Evolutionary conservation across 2,113 vertebrate genomes (phyloP).

Genomic region (Psilopsiagon aurifrons): DNA sequence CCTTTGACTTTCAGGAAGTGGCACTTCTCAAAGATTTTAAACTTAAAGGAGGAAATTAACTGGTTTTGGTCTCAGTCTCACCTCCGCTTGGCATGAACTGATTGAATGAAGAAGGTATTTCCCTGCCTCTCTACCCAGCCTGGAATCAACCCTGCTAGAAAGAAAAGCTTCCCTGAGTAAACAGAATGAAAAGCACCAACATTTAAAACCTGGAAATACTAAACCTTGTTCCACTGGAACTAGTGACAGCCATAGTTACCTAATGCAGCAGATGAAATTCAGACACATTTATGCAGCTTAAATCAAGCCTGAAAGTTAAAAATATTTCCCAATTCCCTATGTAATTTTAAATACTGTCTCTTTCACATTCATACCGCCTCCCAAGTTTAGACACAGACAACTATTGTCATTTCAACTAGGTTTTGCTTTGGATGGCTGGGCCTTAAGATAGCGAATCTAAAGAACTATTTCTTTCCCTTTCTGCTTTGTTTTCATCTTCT

Average conservation of each 20-base stretch:
- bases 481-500: not conserved
- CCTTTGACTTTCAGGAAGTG: not conserved
- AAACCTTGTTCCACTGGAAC: not conserved
- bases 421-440: not conserved
- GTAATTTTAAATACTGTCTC: not conserved
- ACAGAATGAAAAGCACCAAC: not conserved
- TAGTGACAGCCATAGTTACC: not conserved
- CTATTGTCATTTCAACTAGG: not conserved
- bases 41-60: not conserved
- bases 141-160: not conserved
- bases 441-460: not conserved
- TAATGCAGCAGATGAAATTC: not conserved
- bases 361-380: not conserved
- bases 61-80: not conserved
- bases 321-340: constrained; percentile 34
- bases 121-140: not conserved
- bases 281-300: constrained; percentile 25
- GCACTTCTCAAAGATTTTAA: not conserved
- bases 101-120: not conserved
- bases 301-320: not conserved
- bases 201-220: not conserved
- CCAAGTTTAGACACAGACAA: not conserved
- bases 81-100: not conserved
- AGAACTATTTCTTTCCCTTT: not conserved
- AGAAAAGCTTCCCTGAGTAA: not conserved